phyloP scores from a whole-genome alignment of 2,888 invertebrate species.

The Drosophila limbata region DNA sequence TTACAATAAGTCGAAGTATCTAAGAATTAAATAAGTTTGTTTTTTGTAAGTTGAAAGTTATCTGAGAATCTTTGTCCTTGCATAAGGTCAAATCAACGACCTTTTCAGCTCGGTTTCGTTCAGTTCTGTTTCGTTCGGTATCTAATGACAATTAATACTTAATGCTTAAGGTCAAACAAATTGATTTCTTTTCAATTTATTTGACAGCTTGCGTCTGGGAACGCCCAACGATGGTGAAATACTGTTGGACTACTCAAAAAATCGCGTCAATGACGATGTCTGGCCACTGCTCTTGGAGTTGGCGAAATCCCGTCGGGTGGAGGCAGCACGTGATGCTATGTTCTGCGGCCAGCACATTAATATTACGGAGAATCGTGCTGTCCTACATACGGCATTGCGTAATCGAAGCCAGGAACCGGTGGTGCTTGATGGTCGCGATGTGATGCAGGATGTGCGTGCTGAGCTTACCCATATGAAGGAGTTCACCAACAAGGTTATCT shows the following conservation, averaged over 20 bases:
- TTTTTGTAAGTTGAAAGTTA: slow-evolving; percentile 10
- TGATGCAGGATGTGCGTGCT: slow-evolving; percentile 95
- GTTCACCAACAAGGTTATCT: slow-evolving; percentile 92
- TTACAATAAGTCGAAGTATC: not conserved
- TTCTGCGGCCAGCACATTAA: slow-evolving; percentile 97
- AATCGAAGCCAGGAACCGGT: slow-evolving; percentile 91
- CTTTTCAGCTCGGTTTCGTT: slow-evolving; percentile 21
- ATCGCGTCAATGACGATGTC: slow-evolving; percentile 93
- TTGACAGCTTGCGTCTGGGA: slow-evolving; percentile 88
- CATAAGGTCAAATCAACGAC: slow-evolving; percentile 69
- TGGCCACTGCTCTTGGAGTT: slow-evolving; percentile 91
- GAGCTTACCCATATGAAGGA: slow-evolving; percentile 98
- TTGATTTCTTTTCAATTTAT: slow-evolving; percentile 42
- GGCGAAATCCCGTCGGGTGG: slow-evolving; percentile 93
- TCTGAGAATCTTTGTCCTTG: slow-evolving; percentile 66
- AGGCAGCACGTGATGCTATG: slow-evolving; percentile 95
- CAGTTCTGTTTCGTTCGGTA: not conserved
- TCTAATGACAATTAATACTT: slow-evolving; percentile 36
- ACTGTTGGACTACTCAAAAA: slow-evolving; percentile 98
- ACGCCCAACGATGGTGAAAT: slow-evolving; percentile 96
- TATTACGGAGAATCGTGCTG: slow-evolving; percentile 98
- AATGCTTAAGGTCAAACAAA: slow-evolving; percentile 56
- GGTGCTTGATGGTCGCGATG: slow-evolving; percentile 93
- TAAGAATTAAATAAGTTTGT: not conserved
- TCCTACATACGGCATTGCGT: slow-evolving; percentile 96